phyloP scores from a whole-genome alignment of 2,888 invertebrate species.

The Drosophila neotestacea region DNA sequence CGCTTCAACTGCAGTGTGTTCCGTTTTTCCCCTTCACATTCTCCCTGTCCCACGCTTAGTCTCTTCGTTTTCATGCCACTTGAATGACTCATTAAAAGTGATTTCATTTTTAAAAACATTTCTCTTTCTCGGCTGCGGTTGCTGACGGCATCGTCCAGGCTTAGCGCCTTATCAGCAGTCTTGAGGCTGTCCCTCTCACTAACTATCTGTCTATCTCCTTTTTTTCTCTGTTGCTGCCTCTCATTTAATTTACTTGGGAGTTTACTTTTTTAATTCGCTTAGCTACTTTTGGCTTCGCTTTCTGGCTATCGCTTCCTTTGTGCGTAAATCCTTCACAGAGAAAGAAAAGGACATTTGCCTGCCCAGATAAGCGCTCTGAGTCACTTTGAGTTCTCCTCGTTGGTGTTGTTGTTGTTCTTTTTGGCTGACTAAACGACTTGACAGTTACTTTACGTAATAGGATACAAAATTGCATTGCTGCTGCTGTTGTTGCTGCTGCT shows the following conservation, averaged over 20 bases:
- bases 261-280: conserved; percentile 80
- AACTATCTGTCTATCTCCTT: not conserved
- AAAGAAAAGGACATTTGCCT: conserved; percentile 62
- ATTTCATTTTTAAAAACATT: conserved; percentile 78
- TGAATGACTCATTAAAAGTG: conserved; percentile 82
- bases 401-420: conserved; percentile 13
- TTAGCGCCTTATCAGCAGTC: conserved; percentile 59
- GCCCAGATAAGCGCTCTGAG: conserved; percentile 71
- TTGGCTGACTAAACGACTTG: conserved; percentile 63
- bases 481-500: conserved; percentile 9
- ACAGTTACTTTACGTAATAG: conserved; percentile 76
- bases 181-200: conserved; percentile 13
- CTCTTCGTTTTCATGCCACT: conserved; percentile 68
- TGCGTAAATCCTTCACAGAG: conserved; percentile 75
- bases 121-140: conserved; percentile 64
- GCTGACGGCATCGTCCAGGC: conserved; percentile 58
- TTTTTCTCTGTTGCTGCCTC: conserved; percentile 18
- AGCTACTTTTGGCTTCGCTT: conserved; percentile 71
- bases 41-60: not conserved
- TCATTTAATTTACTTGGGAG: conserved; percentile 76
- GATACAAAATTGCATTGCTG: conserved; percentile 78
- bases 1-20: conserved; percentile 7
- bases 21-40: not conserved
- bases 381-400: conserved; percentile 46
- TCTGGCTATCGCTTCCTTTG: conserved; percentile 62